Evolutionary conservation across 2,888 invertebrate species (phyloP), one percentile per base, ranked within the genome.

Genomic region (Acronicta alni): DNA sequence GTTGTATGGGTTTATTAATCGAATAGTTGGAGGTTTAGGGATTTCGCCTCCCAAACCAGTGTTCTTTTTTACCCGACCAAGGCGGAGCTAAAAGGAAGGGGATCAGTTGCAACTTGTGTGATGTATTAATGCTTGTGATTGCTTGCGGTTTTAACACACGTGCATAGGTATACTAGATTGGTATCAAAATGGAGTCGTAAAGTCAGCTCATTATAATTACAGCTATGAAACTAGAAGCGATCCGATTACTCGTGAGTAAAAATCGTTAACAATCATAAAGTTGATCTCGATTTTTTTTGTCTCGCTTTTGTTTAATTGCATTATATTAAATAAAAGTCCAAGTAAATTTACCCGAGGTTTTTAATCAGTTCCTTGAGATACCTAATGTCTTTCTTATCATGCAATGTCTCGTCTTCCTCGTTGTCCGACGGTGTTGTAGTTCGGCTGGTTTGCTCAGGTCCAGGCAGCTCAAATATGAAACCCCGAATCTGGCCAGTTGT

Each of bases 321-420:
- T n/a, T 52, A 15, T 12, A 58, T 52, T 48, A 67, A 79, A 78
- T 58, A 61, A 69, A 69, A 71, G 12, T 42, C 38, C 26, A 30
- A 47, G 9, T 32, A 39, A n/a, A 17, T 55, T 90, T 81, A 90
- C 45, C 90, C 92, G 61, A 93, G 89, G 75, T 90, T 93, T 89
- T 92, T 93, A 85, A 92, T 88, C 17, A 93, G 76, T 67, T 93
- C 93, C 58, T 89, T 92, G 23, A 92, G 71, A 64, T 88, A 92
- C 55, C 79, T 80, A 48, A 91, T 84, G 41, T 91, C 91, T 41
- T 88, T 90, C 62, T 87, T 89, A 43, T 91, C 87, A 18, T 86
- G 81, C 2, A 87, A 32, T n/a, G 38, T 43, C 2, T 88, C 87
- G 0, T 88, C 90, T 0, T 89, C 90, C 0, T 87, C 87, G 0